Percentiles rank a stretch among this genome's conserved stretches.
phyloP scores from a whole-genome alignment of 1,140 invertebrate species.

The Thalassaphorura encarpata region DNA sequence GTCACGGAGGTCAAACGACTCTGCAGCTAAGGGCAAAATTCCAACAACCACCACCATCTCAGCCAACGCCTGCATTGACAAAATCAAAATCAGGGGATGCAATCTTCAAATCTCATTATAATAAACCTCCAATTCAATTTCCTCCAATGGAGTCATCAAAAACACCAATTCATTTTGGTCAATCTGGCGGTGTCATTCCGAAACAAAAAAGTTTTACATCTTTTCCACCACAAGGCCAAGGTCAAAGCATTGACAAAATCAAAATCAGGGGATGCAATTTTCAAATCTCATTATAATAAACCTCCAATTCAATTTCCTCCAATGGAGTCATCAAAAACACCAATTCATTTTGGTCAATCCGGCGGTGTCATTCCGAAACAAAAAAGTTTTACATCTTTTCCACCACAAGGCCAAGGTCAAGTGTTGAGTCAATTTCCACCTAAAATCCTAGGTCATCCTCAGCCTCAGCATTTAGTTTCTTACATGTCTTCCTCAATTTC shows the following conservation, averaged over 20 bases:
- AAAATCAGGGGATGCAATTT: constrained; percentile 22
- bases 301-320: background rate
- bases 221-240: constrained; percentile 11
- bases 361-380: constrained; percentile 31
- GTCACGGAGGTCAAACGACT: background rate
- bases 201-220: constrained; percentile 29
- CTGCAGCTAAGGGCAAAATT: background rate
- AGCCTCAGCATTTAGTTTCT: no score
- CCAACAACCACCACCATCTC: background rate
- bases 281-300: background rate
- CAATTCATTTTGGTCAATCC: no score
- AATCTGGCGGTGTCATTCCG: no score
- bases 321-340: background rate
- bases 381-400: constrained; percentile 28
- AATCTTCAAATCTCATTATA: background rate
- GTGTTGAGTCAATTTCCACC: no score
- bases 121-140: background rate
- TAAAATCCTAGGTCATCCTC: no score
- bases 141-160: background rate
- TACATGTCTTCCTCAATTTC: no score
- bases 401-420: background rate
- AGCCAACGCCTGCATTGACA: no score
- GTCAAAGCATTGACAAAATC: no score
- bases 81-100: constrained; percentile 27
- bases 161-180: no score